Evolutionary conservation across 2,888 invertebrate species (phyloP).

Genomic region (Ditylenchus weischeri): DNA sequence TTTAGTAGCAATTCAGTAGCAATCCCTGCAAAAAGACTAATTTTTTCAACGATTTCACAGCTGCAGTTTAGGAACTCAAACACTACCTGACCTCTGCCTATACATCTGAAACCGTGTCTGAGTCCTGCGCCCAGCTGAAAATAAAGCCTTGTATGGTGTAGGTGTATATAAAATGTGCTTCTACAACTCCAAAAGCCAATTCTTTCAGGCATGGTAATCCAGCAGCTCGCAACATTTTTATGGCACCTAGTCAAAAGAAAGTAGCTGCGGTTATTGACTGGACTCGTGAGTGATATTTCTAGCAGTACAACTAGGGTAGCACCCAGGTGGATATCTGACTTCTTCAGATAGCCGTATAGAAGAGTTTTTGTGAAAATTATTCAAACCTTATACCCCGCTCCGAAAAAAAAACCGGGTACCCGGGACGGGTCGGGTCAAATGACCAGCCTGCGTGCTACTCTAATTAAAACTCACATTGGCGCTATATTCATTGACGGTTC

Average conservation of each 20-base stretch:
- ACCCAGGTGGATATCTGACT: background rate
- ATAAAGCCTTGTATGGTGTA: conserved; percentile 42
- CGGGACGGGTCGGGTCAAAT: no score
- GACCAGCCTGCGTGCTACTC: background rate
- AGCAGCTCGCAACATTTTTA: conserved; percentile 45
- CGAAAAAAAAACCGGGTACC: no score
- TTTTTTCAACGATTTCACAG: background rate
- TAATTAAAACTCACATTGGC: background rate
- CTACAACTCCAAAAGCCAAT: background rate
- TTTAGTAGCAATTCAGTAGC: no score
- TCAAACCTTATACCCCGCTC: no score
- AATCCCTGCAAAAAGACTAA: no score
- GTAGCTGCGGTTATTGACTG: conserved; percentile 44
- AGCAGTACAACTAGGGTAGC: background rate
- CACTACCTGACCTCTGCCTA: conserved; percentile 16
- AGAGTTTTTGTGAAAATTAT: no score
- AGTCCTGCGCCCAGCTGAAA: conserved; percentile 36
- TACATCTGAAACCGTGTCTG: conserved; percentile 24
- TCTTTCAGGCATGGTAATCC: conserved; percentile 45
- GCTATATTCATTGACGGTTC: no score
- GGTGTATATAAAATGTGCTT: background rate
- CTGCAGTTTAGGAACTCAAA: conserved; percentile 20
- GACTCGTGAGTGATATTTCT: conserved; percentile 39
- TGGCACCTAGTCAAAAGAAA: conserved; percentile 24
- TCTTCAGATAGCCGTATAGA: no score